These are phyloP conservation scores for Tokudaia tokunoshimensis DNA, from an alignment of 2,797 vertebrate genomes.

Conservation along the genomic window DNA sequence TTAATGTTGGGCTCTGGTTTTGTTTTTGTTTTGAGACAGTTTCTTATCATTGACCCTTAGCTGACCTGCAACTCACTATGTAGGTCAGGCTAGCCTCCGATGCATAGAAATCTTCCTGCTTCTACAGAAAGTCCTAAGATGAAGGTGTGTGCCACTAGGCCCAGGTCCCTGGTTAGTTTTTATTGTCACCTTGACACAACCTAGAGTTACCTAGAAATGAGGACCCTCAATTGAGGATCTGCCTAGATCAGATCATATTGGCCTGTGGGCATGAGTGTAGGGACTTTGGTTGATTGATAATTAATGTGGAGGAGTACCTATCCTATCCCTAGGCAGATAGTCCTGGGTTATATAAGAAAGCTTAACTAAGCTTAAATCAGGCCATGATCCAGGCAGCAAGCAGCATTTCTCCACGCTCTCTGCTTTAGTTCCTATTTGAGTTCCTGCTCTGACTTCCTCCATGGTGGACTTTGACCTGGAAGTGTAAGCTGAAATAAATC, in stretches of 20 bases:
- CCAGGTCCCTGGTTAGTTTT: neutral
- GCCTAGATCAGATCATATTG: neutral
- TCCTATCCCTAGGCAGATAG: neutral
- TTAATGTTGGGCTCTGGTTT: neutral
- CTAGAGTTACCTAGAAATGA: neutral
- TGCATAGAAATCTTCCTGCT: neutral
- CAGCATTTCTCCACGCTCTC: neutral
- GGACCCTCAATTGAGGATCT: neutral
- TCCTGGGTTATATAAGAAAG: neutral
- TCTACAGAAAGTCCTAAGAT: neutral
- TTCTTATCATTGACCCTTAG: neutral
- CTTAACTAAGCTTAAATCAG: neutral
- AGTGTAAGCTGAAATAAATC: neutral
- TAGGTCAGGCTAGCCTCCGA: neutral
- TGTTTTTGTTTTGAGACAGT: neutral
- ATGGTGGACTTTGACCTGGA: neutral
- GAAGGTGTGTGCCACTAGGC: neutral
- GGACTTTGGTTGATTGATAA: neutral
- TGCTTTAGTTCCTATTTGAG: neutral
- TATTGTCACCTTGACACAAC: neutral
- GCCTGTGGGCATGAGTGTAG: neutral
- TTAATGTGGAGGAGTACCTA: neutral
- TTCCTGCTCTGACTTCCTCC: neutral
- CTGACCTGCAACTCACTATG: neutral
- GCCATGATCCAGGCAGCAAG: neutral